Conservation (phyloP, 2,797 vertebrate species). For the Sebastolobus alascanus region DNA sequence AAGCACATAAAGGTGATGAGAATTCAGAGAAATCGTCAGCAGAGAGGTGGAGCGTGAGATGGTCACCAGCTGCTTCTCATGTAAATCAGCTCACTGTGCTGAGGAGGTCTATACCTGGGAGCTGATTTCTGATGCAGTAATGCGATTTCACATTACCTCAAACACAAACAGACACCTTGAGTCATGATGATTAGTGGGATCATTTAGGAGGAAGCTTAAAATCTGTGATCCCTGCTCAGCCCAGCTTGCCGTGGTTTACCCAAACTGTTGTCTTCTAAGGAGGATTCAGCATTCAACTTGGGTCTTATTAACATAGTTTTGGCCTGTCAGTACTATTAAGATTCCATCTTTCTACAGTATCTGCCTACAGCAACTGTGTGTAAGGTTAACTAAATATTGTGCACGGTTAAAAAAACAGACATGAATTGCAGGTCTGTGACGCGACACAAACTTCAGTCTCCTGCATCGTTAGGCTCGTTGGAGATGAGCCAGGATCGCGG, state of each 20-base stretch:
- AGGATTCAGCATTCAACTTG: not conserved
- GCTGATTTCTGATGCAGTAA: slow-evolving; percentile 23
- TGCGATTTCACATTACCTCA: slow-evolving; percentile 26
- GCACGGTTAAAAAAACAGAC: no score
- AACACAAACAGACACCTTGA: slow-evolving; percentile 18
- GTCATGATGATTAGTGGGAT: slow-evolving; percentile 10
- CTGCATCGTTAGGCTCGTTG: no score
- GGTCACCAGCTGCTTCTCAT: slow-evolving; percentile 12
- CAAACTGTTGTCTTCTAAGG: not conserved
- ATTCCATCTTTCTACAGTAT: no score
- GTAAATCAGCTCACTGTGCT: slow-evolving; percentile 39
- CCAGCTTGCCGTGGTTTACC: not conserved
- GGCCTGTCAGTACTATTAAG: no score
- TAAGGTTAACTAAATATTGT: no score
- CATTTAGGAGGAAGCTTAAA: slow-evolving; percentile 5
- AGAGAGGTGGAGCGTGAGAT: slow-evolving; percentile 4
- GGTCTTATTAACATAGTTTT: no score
- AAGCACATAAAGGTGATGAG: slow-evolving; percentile 39
- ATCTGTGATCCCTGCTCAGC: not conserved
- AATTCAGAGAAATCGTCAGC: slow-evolving; percentile 26
- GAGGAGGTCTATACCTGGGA: slow-evolving; percentile 23
- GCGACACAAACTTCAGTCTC: no score
- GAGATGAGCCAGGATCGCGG: no score
- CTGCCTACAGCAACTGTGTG: no score
- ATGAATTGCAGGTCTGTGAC: no score